Evolutionary conservation across 2,113 vertebrate genomes (phyloP).

Genomic region (Anarhynchus alexandrinus): DNA sequence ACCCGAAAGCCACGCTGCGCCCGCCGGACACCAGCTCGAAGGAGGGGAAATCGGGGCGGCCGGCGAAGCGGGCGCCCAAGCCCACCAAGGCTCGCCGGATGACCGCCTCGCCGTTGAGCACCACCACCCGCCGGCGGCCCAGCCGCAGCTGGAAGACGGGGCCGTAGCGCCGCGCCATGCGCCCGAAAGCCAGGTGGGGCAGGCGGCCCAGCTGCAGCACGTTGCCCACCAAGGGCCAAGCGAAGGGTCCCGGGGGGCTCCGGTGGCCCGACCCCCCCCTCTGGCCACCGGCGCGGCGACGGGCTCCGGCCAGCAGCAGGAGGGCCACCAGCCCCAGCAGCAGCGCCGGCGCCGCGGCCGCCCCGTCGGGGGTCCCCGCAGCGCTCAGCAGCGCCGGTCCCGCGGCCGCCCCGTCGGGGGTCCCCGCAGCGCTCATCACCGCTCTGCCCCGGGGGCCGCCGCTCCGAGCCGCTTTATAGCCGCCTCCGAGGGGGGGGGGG

Average conservation of each 20-base stretch:
- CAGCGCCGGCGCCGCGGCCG: not conserved
- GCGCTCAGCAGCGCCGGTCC: too few relatives aligned
- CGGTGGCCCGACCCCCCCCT: not conserved
- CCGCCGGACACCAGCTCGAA: constrained; percentile 83
- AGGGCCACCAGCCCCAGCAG: not conserved
- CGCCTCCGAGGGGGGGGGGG: too few relatives aligned
- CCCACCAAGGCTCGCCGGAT: constrained; percentile 81
- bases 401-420: too few relatives aligned
- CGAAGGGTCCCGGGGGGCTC: constrained; percentile 77
- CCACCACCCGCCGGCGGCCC: constrained; percentile 79
- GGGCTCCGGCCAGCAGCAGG: constrained; percentile 65
- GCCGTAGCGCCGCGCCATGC: constrained; percentile 76
- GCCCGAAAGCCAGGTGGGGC: constrained; percentile 80
- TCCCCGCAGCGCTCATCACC: too few relatives aligned
- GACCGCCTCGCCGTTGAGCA: constrained; percentile 78
- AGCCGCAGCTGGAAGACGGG: constrained; percentile 81
- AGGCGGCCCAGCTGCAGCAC: constrained; percentile 82
- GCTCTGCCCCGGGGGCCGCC: too few relatives aligned
- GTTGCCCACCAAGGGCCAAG: constrained; percentile 84
- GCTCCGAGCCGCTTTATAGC: too few relatives aligned
- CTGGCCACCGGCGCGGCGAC: not conserved
- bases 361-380: not conserved
- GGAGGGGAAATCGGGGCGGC: constrained; percentile 83
- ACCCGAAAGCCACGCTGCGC: constrained; percentile 78
- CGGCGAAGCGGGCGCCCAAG: constrained; percentile 79